Percentiles rank a stretch among this genome's conserved stretches.
phyloP scores from a whole-genome alignment of 2,113 vertebrate species.

The Neogobius melanostomus region DNA sequence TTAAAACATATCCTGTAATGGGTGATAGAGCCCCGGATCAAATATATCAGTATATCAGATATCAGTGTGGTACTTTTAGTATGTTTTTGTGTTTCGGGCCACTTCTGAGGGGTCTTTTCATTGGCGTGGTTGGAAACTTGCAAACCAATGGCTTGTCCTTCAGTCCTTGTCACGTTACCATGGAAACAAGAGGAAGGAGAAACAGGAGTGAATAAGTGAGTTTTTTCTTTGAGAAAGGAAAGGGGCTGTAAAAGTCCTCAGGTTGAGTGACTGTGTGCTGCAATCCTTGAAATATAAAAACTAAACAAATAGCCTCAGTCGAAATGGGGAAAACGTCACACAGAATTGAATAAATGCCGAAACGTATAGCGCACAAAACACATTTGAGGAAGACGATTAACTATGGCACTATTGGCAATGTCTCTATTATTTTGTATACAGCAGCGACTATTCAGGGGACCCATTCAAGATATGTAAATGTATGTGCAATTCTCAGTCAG shows the following conservation, averaged over 20 bases:
- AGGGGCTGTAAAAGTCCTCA: conserved; percentile 33
- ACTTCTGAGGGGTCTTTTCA: conserved; percentile 61
- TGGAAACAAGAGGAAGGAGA: conserved; percentile 74
- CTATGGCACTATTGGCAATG: no score
- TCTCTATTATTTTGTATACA: no score
- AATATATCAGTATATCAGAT: not conserved
- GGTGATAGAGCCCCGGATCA: no score
- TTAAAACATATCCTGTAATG: no score
- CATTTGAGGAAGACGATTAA: not conserved
- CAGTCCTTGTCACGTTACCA: conserved; percentile 71
- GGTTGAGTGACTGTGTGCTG: conserved; percentile 27
- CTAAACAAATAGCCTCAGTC: not conserved
- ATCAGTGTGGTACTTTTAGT: not conserved
- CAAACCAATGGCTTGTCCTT: conserved; percentile 64
- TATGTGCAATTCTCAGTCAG: no score
- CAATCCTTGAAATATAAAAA: conserved; percentile 13
- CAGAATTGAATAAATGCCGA: not conserved
- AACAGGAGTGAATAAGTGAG: conserved; percentile 48
- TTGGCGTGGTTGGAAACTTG: conserved; percentile 61
- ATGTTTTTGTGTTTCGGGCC: conserved; percentile 7
- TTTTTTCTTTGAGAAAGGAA: conserved; percentile 51
- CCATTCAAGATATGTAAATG: no score
- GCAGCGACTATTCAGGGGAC: no score
- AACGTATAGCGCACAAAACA: not conserved
- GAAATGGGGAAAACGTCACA: not conserved